A percentile compares a stretch with the other conserved stretches of the same genome.
Conservation (phyloP, 1,140 invertebrate species). For the Euura lappo region DNA sequence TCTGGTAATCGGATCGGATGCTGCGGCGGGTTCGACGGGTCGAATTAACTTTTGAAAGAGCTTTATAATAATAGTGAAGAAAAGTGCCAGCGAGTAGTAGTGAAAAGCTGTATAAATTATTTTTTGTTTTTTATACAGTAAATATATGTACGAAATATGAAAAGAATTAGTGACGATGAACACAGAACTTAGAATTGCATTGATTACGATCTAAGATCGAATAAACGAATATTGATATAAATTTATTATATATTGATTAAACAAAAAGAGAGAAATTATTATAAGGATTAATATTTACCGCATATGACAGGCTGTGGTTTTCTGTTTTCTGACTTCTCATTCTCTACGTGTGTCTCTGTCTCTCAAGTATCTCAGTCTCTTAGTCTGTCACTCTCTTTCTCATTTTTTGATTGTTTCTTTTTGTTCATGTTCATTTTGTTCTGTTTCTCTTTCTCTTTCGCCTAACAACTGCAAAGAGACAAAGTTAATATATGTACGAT, state of each 20-base stretch:
- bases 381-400: background rate
- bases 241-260: background rate
- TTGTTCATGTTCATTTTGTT: background rate
- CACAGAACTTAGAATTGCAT: too few species aligned
- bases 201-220: constrained; percentile 10
- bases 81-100: constrained; percentile 44
- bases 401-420: background rate
- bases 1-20: too few species aligned
- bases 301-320: background rate
- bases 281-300: constrained; percentile 10
- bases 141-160: background rate
- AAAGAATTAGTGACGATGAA: background rate
- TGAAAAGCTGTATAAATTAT: constrained; percentile 5
- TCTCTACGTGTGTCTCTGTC: constrained; percentile 6
- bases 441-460: constrained; percentile 20
- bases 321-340: constrained; percentile 3
- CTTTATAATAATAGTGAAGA: constrained; percentile 38
- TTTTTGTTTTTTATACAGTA: background rate
- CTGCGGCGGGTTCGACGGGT: too few species aligned
- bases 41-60: too few species aligned
- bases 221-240: background rate
- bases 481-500: constrained; percentile 21
- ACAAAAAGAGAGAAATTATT: constrained; percentile 4
- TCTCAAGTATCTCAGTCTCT: constrained; percentile 10
- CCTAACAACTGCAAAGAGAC: constrained; percentile 23